Conservation (phyloP, 2,888 invertebrate species). For the Thysanoteuthis rhombus region DNA sequence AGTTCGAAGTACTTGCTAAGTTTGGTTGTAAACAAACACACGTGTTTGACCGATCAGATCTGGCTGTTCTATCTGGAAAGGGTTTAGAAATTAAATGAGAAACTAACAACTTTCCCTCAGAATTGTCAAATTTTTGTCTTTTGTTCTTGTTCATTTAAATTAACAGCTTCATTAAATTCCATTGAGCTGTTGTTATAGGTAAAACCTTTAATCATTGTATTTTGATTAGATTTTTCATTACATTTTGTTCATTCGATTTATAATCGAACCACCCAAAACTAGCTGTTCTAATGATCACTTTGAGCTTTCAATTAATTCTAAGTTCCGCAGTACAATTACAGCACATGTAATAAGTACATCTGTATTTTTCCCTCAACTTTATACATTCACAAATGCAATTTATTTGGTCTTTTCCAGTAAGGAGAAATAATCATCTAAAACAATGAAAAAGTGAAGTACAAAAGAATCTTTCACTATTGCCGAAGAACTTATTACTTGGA, state of each 20-base stretch:
- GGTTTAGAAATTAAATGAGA: no score
- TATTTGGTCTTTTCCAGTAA: not conserved
- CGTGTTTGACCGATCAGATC: no score
- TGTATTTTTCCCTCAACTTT: no score
- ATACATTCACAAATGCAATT: no score
- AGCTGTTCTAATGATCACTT: not conserved
- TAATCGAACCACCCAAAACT: not conserved
- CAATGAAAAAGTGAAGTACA: not conserved
- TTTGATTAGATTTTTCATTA: not conserved
- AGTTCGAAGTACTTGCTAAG: no score
- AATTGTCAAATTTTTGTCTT: no score
- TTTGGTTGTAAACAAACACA: no score
- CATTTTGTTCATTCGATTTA: not conserved
- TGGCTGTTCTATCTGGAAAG: no score
- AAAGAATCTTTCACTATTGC: not conserved
- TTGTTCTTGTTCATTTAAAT: not conserved
- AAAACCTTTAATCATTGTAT: not conserved
- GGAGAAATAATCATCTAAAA: not conserved
- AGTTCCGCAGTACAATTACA: not conserved
- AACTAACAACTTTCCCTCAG: no score
- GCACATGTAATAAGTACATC: not conserved
- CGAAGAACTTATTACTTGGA: not conserved
- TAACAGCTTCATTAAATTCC: not conserved
- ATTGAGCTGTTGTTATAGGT: not conserved
- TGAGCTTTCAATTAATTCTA: not conserved